These are phyloP conservation scores for Amphipyra berbera DNA, from an alignment of 2,888 invertebrate species.

Conservation along the genomic window DNA sequence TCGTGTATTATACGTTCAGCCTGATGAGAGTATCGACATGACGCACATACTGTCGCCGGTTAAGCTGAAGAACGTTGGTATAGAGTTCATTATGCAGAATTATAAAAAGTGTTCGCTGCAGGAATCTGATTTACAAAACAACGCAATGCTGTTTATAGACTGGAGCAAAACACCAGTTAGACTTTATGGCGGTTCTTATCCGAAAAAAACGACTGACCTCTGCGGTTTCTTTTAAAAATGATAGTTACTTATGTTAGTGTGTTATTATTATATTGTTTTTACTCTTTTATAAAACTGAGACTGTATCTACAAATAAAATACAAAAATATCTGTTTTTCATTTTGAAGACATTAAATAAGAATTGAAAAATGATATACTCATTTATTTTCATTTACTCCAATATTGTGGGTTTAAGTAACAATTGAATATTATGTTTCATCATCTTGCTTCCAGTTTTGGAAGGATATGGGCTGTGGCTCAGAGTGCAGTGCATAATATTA, in stretches of 20 bases:
- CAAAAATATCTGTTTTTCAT: conserved; percentile 4
- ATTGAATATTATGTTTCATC: conserved; percentile 18
- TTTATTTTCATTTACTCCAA: conserved; percentile 10
- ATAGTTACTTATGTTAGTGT: conserved; percentile 3
- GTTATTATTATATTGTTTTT: conserved; percentile 3
- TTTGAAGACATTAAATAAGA: conserved; percentile 5
- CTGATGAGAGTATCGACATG: conserved; percentile 79
- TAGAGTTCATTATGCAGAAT: conserved; percentile 79
- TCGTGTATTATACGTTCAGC: conserved; percentile 76
- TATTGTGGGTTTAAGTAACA: conserved; percentile 4
- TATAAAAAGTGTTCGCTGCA: conserved; percentile 81
- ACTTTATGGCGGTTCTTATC: conserved; percentile 91
- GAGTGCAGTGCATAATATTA: conserved; percentile 1
- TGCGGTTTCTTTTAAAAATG: conserved; percentile 88
- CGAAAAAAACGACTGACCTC: conserved; percentile 89
- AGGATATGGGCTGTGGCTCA: conserved; percentile 1
- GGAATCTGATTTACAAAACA: conserved; percentile 71
- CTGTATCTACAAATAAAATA: conserved; percentile 11
- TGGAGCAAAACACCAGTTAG: conserved; percentile 92
- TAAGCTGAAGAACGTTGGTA: conserved; percentile 73
- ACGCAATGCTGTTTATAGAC: conserved; percentile 85
- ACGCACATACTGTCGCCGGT: conserved; percentile 78
- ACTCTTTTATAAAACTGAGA: neutral
- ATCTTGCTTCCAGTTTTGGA: conserved; percentile 23
- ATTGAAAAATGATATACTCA: neutral